Evolutionary conservation across 1,140 invertebrate species (phyloP), one percentile per base, ranked within the genome.

Genomic region (Leucophenga varia): DNA sequence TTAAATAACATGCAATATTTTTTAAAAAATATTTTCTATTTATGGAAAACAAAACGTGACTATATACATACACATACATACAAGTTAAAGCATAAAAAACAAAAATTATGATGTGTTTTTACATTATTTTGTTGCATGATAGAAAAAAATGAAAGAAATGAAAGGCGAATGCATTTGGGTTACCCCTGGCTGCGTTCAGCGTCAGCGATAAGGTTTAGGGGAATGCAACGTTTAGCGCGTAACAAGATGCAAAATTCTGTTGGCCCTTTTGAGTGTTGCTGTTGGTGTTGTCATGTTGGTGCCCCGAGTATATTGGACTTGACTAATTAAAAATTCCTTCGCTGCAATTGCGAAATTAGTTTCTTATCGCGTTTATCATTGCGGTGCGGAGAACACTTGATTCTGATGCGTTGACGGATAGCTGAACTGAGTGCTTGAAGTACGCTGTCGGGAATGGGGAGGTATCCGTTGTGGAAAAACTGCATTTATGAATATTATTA

Each of bases 331-430:
- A 70, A 70, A 71, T 71, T 70, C 67, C 51, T 58, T 47, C 49
- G 59, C 57, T 51, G 57, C 67, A 70, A 70, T 67, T 65, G 59
- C 63, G 56, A 70, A 70, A 70, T 70, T 70, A 57, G 65, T 58
- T 69, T 63, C 65, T 70, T 70, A 70, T 71, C 67, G 64, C 48
- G 44, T 60, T 69, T 70, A 70, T 70, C 59, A 71, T 70, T 67
- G 12, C 34, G 59, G 65, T 63, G 57, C 61, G 56, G 65, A 63
- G 59, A 65, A 70, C 54, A 48, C 55, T 60, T 54, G 43, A 58
- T 61, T 53, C 59, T 70, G 65, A 70, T 70, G 65, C 59, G 59
- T 59, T 70, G 65, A 70, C 67, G 65, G 64, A 67, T 70, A 71
- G 61, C 54, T 70, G 65, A 57, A 35, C n/a, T 35, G 57, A 45